Percentiles rank a stretch among this genome's conserved stretches.
These are phyloP conservation scores for Himalopsyche japonica DNA, from an alignment of 2,888 invertebrate genomes.

Conservation along the genomic window DNA sequence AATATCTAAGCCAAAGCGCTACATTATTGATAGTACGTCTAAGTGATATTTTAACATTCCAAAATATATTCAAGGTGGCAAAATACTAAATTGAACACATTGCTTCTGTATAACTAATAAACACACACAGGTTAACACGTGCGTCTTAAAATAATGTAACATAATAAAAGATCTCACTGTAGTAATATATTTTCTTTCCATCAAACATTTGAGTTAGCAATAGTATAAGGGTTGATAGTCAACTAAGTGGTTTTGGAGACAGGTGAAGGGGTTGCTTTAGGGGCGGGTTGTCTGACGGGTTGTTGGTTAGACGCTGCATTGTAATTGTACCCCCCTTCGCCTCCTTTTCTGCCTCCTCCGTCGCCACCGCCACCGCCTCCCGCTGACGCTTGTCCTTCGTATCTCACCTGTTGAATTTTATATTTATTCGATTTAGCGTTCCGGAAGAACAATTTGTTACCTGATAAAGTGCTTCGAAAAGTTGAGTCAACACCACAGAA, in stretches of 20 bases:
- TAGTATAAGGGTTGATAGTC: neutral
- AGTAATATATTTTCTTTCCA: neutral
- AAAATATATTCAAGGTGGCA: too few relatives aligned
- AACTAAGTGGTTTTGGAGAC: conserved; percentile 7
- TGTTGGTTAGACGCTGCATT: conserved; percentile 56
- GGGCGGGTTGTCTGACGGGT: conserved; percentile 51
- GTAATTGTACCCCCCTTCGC: conserved; percentile 58
- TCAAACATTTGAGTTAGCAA: neutral
- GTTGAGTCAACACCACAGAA: neutral
- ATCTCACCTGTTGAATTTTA: conserved; percentile 49
- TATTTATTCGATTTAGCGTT: neutral
- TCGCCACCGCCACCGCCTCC: conserved; percentile 46
- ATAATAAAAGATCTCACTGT: neutral
- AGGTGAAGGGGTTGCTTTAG: conserved; percentile 39
- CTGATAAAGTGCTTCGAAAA: neutral
- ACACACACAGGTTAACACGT: too few relatives aligned
- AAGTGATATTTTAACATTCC: too few relatives aligned
- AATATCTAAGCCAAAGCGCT: too few relatives aligned
- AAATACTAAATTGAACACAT: too few relatives aligned
- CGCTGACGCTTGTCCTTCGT: conserved; percentile 49
- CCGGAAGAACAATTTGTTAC: neutral
- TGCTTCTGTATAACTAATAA: too few relatives aligned
- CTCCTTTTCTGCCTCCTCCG: conserved; percentile 45
- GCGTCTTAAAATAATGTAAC: neutral
- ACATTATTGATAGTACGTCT: too few relatives aligned